Evolutionary conservation across 2,888 invertebrate species (phyloP).

Genomic region (Galerucella nymphaeae): DNA sequence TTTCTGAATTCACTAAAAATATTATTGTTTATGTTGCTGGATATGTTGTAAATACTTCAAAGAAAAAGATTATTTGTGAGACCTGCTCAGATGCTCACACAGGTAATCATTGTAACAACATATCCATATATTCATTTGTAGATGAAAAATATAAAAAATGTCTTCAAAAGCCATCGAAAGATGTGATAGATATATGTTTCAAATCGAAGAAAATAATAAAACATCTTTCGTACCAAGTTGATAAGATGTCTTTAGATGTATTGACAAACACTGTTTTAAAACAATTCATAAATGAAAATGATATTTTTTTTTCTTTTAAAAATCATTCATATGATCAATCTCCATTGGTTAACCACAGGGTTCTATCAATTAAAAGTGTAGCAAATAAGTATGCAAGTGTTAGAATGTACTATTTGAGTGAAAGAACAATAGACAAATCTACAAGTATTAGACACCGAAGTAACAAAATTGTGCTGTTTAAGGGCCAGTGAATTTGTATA

Average conservation of each 20-base stretch:
- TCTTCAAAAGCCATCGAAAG: too few relatives aligned
- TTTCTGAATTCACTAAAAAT: conserved; percentile 19
- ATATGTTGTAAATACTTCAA: too few relatives aligned
- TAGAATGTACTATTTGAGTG: not conserved
- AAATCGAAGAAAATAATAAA: not conserved
- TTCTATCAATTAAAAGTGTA: not conserved
- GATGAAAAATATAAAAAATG: too few relatives aligned
- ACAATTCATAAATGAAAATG: not conserved
- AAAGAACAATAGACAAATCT: not conserved
- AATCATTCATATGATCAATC: not conserved
- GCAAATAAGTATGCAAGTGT: not conserved
- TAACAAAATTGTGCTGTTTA: not conserved
- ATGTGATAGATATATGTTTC: too few relatives aligned
- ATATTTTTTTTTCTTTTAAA: not conserved
- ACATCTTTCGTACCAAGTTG: not conserved
- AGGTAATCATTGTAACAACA: too few relatives aligned
- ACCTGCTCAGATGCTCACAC: too few relatives aligned
- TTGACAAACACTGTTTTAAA: not conserved
- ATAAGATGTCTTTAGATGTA: not conserved
- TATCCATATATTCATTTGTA: too few relatives aligned
- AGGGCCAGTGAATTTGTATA: not conserved
- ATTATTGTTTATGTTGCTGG: conserved; percentile 19
- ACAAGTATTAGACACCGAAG: not conserved
- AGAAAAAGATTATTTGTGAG: too few relatives aligned
- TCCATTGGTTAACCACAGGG: not conserved